phyloP scores from a whole-genome alignment of 1,140 invertebrate genomes.

The Diachasmimorpha longicaudata region DNA sequence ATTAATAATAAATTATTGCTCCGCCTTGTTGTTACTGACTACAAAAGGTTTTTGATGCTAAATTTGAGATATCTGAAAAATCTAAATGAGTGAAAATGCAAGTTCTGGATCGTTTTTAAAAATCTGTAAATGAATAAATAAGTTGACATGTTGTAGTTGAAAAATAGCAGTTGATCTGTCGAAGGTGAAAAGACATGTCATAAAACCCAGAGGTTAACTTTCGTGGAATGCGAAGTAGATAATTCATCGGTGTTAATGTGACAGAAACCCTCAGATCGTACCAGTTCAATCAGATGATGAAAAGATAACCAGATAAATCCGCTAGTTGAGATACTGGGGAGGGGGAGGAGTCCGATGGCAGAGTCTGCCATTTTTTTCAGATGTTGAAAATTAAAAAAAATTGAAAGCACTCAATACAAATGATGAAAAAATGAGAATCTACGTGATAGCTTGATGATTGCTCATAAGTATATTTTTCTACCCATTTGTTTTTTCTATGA shows the following conservation, averaged over 20 bases:
- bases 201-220: too few species aligned
- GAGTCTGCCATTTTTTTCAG: background rate
- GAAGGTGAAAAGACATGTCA: too few species aligned
- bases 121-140: too few species aligned
- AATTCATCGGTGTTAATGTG: background rate
- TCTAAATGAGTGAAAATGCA: too few species aligned
- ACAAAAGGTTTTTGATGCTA: too few species aligned
- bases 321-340: background rate
- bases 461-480: slow-evolving; percentile 2
- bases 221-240: background rate
- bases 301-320: background rate
- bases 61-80: too few species aligned
- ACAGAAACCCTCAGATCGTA: background rate
- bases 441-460: slow-evolving; percentile 1
- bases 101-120: too few species aligned
- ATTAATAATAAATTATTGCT: too few species aligned
- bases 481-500: slow-evolving; percentile 2
- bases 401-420: background rate
- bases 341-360: background rate
- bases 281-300: background rate
- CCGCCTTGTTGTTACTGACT: too few species aligned
- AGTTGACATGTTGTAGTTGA: too few species aligned
- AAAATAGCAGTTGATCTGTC: too few species aligned
- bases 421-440: background rate
- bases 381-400: background rate